Percentiles rank a stretch among this genome's conserved stretches.
Evolutionary conservation across 2,888 invertebrate species (phyloP).

Genomic region (Andrena marginata): DNA sequence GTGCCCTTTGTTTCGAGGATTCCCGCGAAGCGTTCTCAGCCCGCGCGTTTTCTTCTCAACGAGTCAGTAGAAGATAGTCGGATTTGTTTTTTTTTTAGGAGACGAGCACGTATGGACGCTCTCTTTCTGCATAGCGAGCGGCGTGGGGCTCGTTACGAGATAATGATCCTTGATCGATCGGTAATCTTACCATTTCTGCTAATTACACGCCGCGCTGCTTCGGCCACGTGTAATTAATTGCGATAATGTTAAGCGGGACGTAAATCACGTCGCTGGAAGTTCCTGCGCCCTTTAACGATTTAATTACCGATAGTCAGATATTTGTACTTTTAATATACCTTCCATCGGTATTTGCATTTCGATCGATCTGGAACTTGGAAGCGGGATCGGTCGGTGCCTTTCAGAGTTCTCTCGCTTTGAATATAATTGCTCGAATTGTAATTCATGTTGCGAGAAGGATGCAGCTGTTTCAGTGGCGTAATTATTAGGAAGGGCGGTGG

Average conservation of each 20-base stretch:
- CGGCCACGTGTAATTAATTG: conserved; percentile 42
- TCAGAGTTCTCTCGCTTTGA: not conserved
- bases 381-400: not conserved
- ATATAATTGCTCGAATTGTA: conserved; percentile 14
- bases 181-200: conserved; percentile 27
- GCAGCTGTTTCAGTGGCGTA: not conserved
- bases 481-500: conserved; percentile 23
- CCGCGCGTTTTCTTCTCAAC: not conserved
- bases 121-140: not conserved
- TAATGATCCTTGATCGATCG: conserved; percentile 46
- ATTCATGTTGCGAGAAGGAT: conserved; percentile 7
- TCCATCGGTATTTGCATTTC: conserved; percentile 10
- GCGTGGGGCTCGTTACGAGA: conserved; percentile 7
- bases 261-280: conserved; percentile 19
- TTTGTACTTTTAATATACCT: conserved; percentile 18
- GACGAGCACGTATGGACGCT: not conserved
- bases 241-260: conserved; percentile 30
- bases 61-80: not conserved
- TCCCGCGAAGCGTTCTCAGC: not conserved
- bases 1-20: not conserved
- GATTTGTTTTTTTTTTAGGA: not conserved
- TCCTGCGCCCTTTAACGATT: conserved; percentile 19
- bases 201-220: conserved; percentile 36
- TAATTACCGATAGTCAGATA: conserved; percentile 21
- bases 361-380: not conserved